phyloP scores from a whole-genome alignment of 1,140 invertebrate genomes.

The Andrena cerasifolii region DNA sequence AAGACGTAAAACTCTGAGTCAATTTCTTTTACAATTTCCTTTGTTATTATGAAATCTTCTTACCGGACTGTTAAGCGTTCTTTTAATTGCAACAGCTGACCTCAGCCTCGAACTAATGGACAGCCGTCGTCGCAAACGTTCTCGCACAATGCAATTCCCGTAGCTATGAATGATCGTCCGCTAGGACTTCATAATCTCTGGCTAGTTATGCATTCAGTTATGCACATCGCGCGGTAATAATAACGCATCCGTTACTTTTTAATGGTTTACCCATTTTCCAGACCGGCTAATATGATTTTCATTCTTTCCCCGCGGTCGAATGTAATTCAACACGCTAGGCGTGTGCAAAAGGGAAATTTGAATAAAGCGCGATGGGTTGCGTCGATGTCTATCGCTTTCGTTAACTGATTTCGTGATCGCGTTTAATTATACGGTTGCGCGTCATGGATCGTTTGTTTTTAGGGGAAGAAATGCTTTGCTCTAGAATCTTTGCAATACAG shows the following conservation, averaged over 20 bases:
- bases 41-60: too few species aligned
- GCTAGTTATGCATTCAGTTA: neutral
- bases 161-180: conserved; percentile 8
- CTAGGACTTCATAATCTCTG: neutral
- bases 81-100: conserved; percentile 17
- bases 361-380: neutral
- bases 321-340: too few species aligned
- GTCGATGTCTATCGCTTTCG: neutral
- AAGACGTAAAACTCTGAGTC: too few species aligned
- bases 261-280: neutral
- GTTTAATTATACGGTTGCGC: neutral
- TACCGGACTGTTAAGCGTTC: too few species aligned
- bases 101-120: neutral
- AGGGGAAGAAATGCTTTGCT: neutral
- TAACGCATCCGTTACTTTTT: conserved; percentile 23
- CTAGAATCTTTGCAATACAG: neutral
- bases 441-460: neutral
- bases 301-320: neutral
- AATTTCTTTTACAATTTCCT: too few species aligned
- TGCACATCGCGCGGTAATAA: neutral
- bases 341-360: neutral
- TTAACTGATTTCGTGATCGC: too few species aligned
- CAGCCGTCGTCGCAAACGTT: conserved; percentile 11
- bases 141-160: neutral
- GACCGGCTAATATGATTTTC: neutral